Evolutionary conservation across 2,888 invertebrate species (phyloP).

Genomic region (Phaedon cochleariae): DNA sequence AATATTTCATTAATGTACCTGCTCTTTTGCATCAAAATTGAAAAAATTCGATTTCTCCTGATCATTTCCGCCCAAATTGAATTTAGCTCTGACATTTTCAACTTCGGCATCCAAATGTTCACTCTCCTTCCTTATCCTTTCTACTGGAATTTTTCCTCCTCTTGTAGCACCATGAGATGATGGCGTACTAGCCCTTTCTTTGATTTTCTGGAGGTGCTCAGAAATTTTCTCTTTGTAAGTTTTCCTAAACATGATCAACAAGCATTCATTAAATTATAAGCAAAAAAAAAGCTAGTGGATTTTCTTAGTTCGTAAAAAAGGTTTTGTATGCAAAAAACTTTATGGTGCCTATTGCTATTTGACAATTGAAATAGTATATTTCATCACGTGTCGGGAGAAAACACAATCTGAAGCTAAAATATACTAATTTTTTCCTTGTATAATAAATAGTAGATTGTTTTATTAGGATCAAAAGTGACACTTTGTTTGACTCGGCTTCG

Average conservation of each 20-base stretch:
- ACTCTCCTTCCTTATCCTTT: constrained; percentile 50
- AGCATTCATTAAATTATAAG: not conserved
- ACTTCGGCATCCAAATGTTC: constrained; percentile 45
- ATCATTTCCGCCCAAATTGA: constrained; percentile 28
- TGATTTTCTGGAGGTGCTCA: constrained; percentile 57
- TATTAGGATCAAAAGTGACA: too few species aligned
- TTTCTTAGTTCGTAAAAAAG: too few species aligned
- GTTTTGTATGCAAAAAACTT: too few species aligned
- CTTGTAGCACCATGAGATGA: constrained; percentile 13
- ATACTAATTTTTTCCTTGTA: too few species aligned
- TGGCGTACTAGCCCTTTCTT: constrained; percentile 55
- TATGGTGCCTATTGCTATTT: too few species aligned
- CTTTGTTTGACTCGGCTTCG: too few species aligned
- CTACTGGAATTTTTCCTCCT: constrained; percentile 45
- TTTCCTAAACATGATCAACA: constrained; percentile 40
- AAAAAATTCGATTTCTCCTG: constrained; percentile 28
- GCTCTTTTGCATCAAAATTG: constrained; percentile 10
- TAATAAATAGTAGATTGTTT: too few species aligned
- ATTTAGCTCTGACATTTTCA: constrained; percentile 37
- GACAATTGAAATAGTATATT: too few species aligned
- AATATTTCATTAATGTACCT: constrained; percentile 19
- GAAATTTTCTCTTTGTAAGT: constrained; percentile 60
- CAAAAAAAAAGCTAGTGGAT: too few species aligned
- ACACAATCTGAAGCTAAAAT: too few species aligned
- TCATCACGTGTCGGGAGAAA: too few species aligned